Evolutionary conservation across 2,113 vertebrate genomes (phyloP), one percentile per base, ranked within the genome.

Genomic region (Scatophagus argus): DNA sequence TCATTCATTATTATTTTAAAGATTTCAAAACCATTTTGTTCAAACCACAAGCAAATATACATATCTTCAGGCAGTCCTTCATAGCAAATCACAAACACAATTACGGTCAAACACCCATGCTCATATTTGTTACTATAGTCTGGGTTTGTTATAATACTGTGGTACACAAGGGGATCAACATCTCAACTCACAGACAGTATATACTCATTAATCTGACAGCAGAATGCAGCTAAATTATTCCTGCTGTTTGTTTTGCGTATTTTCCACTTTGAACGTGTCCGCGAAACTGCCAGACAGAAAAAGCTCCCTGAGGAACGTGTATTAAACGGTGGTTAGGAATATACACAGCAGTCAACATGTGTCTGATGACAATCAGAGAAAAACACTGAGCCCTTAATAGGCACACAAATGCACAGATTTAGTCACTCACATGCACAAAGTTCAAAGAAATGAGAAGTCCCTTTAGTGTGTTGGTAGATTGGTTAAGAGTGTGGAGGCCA

Each of bases 171-270:
- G 62, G 74, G 81, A 86, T 86, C 71, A 64, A 34, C 74, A 2
- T 62, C 62, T 77, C 38, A 46, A 79, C 77, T 85, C 43, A 13
- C n/a, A 58, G 65, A 66, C 49, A 23, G 4, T 5, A 29, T 34
- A 56, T 54, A 27, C 61, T 79, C 69, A 72, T 86, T 73, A 82
- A 74, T 82, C 66, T 85, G 41, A 71, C 21, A 36, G 32, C n/a
- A 74, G 65, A 58, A 39, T 5, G 51, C 38, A 74, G 59, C 58
- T 44, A 14, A 77, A 75, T 67, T 38, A 73, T 49, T 34, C 12
- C 47, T 17, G 32, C 4, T 39, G 60, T 61, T 47, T 56, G 67
- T 31, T 64, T 38, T 56, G 47, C 44, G 39, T 58, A 56, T 69
- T 52, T 79, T 16, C 25, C 0, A 6, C 44, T 65, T 73, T n/a